A percentile compares a stretch with the other conserved stretches of the same genome.
Evolutionary conservation across 2,797 vertebrate species (phyloP).

Genomic region (Hozukius guyotensis): DNA sequence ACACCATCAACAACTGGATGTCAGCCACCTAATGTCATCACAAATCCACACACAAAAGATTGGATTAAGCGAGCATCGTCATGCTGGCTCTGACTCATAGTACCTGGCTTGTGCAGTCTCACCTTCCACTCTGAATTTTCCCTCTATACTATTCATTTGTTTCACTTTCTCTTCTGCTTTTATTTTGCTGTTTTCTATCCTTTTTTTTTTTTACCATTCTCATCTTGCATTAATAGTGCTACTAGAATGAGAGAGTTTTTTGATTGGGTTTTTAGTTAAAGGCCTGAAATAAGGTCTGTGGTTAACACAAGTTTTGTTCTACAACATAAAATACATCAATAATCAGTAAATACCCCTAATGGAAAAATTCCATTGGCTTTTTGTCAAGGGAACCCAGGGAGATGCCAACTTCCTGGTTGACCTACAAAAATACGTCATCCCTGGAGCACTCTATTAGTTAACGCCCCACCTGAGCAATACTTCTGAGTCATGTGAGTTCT

Average conservation of each 20-base stretch:
- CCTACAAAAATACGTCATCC: no score
- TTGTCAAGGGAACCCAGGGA: no score
- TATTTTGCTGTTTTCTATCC: not conserved
- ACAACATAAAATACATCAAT: no score
- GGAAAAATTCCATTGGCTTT: no score
- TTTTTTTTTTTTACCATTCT: not conserved
- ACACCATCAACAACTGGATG: constrained; percentile 25
- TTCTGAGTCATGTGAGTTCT: constrained; percentile 10
- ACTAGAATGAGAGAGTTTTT: no score
- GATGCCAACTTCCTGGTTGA: no score
- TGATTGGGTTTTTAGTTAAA: no score
- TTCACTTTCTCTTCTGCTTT: constrained; percentile 22
- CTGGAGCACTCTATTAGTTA: not conserved
- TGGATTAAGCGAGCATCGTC: constrained; percentile 7
- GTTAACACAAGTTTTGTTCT: no score
- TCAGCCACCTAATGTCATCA: constrained; percentile 41
- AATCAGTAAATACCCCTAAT: no score
- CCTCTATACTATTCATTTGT: not conserved
- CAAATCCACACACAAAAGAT: constrained; percentile 23
- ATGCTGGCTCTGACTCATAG: constrained; percentile 5
- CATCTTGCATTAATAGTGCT: not conserved
- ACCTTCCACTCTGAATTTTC: not conserved
- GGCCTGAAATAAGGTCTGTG: no score
- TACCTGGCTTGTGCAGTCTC: not conserved
- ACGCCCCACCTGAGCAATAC: not conserved